Conservation (phyloP, 2,888 invertebrate species). For the Ecdyonurus torrentis region DNA sequence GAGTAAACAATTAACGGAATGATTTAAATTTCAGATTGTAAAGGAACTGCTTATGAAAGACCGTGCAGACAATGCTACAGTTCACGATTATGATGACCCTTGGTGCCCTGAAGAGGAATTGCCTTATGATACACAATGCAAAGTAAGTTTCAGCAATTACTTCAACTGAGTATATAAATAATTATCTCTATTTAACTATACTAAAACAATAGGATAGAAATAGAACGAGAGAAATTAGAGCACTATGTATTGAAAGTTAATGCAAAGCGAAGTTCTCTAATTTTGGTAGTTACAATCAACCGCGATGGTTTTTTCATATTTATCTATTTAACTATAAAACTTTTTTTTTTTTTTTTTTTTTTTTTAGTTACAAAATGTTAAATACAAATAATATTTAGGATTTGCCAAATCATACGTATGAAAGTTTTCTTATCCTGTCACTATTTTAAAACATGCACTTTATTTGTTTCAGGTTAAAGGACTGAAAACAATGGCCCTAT, state of each 20-base stretch:
- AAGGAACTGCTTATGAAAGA: conserved; percentile 86
- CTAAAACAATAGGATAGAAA: too few species aligned
- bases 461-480: conserved; percentile 45
- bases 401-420: neutral
- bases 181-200: too few species aligned
- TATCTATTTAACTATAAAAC: too few species aligned
- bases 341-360: conserved; percentile 9
- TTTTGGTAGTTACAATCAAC: too few species aligned
- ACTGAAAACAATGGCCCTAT: conserved; percentile 90
- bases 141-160: too few species aligned
- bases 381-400: neutral
- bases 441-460: neutral
- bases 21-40: conserved; percentile 58
- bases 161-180: too few species aligned
- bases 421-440: neutral
- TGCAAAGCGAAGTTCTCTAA: too few species aligned
- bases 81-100: conserved; percentile 31
- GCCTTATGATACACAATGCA: conserved; percentile 80
- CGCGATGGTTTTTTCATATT: neutral
- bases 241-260: too few species aligned
- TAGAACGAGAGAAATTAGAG: too few species aligned
- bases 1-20: conserved; percentile 1
- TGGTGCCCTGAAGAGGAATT: conserved; percentile 81
- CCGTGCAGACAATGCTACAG: conserved; percentile 35
- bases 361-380: neutral